Evolutionary conservation across 2,113 vertebrate genomes (phyloP).

Genomic region (Catharus minimus): DNA sequence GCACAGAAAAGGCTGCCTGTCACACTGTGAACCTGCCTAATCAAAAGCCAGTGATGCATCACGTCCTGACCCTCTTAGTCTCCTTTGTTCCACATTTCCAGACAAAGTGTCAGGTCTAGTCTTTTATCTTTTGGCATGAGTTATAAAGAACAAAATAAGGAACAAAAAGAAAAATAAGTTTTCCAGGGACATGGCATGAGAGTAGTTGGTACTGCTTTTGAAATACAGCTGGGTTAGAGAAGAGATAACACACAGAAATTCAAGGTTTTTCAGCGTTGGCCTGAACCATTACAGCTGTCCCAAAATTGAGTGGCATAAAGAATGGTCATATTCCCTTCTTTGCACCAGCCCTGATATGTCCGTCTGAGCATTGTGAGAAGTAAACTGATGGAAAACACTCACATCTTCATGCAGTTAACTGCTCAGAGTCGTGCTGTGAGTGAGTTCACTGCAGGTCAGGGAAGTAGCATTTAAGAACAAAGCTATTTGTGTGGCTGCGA

Average conservation of each 20-base stretch:
- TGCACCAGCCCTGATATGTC: neutral
- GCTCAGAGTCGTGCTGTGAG: neutral
- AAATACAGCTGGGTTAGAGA: neutral
- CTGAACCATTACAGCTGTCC: neutral
- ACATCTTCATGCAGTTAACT: neutral
- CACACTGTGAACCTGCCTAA: neutral
- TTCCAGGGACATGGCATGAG: neutral
- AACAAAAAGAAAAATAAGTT: neutral
- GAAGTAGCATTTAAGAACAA: neutral
- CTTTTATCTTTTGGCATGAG: neutral
- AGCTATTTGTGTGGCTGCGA: accelerated
- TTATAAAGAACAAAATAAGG: neutral
- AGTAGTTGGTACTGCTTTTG: neutral
- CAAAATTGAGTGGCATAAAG: neutral
- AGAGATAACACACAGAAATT: neutral
- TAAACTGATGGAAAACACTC: neutral
- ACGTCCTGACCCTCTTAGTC: neutral
- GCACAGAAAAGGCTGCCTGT: neutral
- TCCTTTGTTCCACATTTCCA: neutral
- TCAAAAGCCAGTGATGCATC: neutral
- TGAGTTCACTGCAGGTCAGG: neutral
- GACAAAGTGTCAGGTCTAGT: neutral
- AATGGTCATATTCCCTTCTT: neutral
- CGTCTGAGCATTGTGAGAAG: neutral
- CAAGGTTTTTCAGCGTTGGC: neutral